Base-by-base conservation (phyloP, 2,113 vertebrate genomes). In the Uropsilus gracilis region DNA sequence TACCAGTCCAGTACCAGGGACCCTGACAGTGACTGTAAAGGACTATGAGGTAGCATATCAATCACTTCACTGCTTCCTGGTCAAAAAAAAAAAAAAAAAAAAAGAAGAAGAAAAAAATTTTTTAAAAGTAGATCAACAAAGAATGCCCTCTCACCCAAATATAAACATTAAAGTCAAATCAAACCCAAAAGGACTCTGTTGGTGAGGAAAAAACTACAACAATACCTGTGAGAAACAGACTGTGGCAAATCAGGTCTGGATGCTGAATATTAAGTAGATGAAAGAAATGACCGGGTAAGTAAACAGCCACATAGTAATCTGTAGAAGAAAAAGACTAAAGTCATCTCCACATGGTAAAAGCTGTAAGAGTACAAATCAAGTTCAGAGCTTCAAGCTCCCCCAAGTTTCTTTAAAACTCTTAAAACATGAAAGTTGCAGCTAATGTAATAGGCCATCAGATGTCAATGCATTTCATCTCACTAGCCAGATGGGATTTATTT, bases 191-290 rank as follows among this genome's bases (percentile, higher is more conserved):
- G 22, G 46, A 32, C 37, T 30, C 22, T 0, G 5, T 20, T n/a
- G 1, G 7, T 10, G n/a, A 37, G 46, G 59, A 44, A 26, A 86
- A 90, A 82, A 34, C 20, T 37, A 8, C 2, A 86, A 86, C 92
- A 61, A 7, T 98, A 99, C 99, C 99, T 97, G 99, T 98, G 94
- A 99, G 97, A 98, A 99, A 99, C 66, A 99, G 98, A 94, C 98
- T 99, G 93, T 99, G 98, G 96, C 99, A 99, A 92, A 98, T 98
- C 89, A 99, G 96, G 93, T 99, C 99, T 95, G 99, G 99, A 97
- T 99, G 99, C 39, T 98, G 99, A 97, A 98, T 98, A 97, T 99
- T 99, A 97, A 99, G 98, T 32, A 99, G 98, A 89, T 99, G 99
- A 88, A 99, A 98, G 95, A 99, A 99, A 96, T 97, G 97, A 30